These are phyloP conservation scores for Elaphurus davidianus DNA, from an alignment of 2,113 vertebrate genomes.

Conservation along the genomic window DNA sequence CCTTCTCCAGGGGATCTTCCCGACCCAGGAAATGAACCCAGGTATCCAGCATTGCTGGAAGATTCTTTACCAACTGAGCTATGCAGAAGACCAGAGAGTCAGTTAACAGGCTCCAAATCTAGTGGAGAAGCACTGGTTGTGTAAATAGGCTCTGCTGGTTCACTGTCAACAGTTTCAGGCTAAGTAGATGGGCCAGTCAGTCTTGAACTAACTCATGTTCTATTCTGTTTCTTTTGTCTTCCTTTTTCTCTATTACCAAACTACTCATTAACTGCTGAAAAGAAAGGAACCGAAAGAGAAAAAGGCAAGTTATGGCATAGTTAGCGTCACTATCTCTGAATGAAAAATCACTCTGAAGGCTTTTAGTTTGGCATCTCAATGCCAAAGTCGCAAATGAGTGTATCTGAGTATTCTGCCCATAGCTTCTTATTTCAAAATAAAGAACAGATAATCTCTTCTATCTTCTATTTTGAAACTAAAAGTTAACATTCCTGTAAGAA, in stretches of 20 bases:
- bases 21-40: background rate
- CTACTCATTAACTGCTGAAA: slow-evolving; percentile 40
- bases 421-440: background rate
- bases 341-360: background rate
- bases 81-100: background rate
- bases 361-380: background rate
- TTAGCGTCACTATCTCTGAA: background rate
- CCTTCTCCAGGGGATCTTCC: background rate
- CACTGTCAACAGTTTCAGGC: background rate
- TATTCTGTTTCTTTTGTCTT: slow-evolving; percentile 27
- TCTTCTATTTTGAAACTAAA: background rate
- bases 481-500: background rate
- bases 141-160: background rate
- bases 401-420: background rate
- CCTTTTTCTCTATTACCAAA: background rate
- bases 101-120: background rate
- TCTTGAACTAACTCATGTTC: slow-evolving; percentile 12
- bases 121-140: background rate
- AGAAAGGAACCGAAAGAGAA: slow-evolving; percentile 23
- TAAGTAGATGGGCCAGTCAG: background rate
- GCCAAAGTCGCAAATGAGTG: background rate
- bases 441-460: background rate
- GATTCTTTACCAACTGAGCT: background rate
- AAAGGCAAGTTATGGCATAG: background rate
- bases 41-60: background rate